phyloP scores from a whole-genome alignment of 2,888 invertebrate genomes.

The Lampropteryx suffumata region DNA sequence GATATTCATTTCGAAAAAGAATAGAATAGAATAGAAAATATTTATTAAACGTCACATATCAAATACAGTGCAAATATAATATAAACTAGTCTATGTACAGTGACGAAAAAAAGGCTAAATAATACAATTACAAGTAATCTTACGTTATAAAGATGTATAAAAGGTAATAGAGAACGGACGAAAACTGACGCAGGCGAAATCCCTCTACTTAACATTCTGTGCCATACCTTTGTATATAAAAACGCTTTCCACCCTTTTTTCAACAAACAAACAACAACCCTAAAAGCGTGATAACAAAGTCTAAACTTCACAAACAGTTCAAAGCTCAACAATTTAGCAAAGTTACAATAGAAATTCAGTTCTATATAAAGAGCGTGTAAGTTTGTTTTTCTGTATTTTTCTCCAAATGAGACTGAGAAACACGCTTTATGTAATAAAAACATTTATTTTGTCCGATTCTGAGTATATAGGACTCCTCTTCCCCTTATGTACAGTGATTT shows the following conservation, averaged over 20 bases:
- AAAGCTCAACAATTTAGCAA: slow-evolving; percentile 28
- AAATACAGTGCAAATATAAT: too few relatives aligned
- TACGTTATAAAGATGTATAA: slow-evolving; percentile 12
- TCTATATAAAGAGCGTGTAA: slow-evolving; percentile 39
- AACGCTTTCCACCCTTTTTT: slow-evolving; percentile 51
- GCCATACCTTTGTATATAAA: slow-evolving; percentile 75
- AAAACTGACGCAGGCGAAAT: slow-evolving; percentile 61
- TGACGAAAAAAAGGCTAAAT: too few relatives aligned
- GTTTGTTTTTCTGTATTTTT: slow-evolving; percentile 37
- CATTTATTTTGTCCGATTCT: slow-evolving; percentile 81
- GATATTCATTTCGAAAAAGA: too few relatives aligned
- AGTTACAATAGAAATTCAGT: slow-evolving; percentile 42
- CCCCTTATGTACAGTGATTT: slow-evolving; percentile 81
- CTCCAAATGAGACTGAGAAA: slow-evolving; percentile 66
- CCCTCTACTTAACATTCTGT: slow-evolving; percentile 80
- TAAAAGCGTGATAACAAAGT: slow-evolving; percentile 39
- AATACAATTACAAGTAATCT: not conserved
- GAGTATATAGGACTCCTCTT: slow-evolving; percentile 78
- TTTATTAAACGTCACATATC: too few relatives aligned
- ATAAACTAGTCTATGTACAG: too few relatives aligned
- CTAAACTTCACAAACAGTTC: slow-evolving; percentile 31
- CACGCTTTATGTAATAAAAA: slow-evolving; percentile 81
- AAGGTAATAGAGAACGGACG: slow-evolving; percentile 43
- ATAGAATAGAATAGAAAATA: too few relatives aligned
- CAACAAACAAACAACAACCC: slow-evolving; percentile 44